These are phyloP conservation scores for Euspilapteryx auroguttella DNA, from an alignment of 2,888 invertebrate species.

Conservation along the genomic window DNA sequence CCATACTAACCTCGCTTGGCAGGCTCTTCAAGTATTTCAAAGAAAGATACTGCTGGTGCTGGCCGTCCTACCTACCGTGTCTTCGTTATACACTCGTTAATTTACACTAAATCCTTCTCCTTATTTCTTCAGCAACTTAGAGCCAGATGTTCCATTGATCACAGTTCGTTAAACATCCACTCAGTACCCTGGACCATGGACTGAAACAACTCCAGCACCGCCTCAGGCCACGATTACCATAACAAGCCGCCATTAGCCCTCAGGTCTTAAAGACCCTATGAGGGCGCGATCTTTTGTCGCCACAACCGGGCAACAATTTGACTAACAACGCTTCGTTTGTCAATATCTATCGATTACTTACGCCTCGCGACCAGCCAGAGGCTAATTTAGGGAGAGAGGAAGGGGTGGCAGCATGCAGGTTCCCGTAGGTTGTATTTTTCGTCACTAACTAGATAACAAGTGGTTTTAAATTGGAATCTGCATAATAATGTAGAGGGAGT, in stretches of 20 bases:
- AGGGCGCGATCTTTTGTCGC: constrained; percentile 29
- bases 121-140: too few relatives aligned
- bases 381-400: constrained; percentile 43
- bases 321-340: constrained; percentile 58
- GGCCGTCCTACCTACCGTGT: too few relatives aligned
- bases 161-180: too few relatives aligned
- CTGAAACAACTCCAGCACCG: too few relatives aligned
- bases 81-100: too few relatives aligned
- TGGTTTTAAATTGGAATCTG: constrained; percentile 59
- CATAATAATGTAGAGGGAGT: constrained; percentile 40
- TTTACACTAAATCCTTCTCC: too few relatives aligned
- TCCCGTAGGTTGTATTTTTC: constrained; percentile 46
- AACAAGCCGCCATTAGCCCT: constrained; percentile 56
- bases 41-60: too few relatives aligned
- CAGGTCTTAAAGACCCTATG: constrained; percentile 14
- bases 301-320: constrained; percentile 59
- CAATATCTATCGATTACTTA: constrained; percentile 55
- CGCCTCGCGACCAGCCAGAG: constrained; percentile 43
- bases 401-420: too few relatives aligned
- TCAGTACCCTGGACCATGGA: too few relatives aligned
- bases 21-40: too few relatives aligned
- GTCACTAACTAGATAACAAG: constrained; percentile 59
- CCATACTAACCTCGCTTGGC: too few relatives aligned
- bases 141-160: too few relatives aligned
- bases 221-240: constrained; percentile 51